phyloP scores from a whole-genome alignment of 2,888 invertebrate genomes.

The Cantharis flavilabris region DNA sequence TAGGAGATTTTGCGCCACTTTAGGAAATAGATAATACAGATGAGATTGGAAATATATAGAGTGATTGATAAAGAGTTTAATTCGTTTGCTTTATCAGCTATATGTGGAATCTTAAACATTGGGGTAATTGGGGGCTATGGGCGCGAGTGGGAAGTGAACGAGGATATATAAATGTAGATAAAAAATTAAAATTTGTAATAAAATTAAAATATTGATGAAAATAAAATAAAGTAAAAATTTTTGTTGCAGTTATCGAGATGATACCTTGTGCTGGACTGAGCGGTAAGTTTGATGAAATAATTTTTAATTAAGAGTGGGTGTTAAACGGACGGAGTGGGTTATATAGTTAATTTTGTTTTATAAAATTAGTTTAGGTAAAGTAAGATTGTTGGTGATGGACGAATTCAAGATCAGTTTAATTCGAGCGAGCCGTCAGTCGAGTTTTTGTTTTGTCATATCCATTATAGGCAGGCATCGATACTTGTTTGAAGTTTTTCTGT shows the following conservation, averaged over 20 bases:
- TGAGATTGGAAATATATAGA: no score
- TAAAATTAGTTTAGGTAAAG: constrained; percentile 14
- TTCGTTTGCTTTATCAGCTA: no score
- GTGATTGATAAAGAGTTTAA: no score
- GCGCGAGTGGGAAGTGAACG: no score
- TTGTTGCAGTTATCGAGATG: constrained; percentile 82
- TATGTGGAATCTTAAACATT: no score
- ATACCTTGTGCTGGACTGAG: constrained; percentile 87
- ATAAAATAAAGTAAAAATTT: constrained; percentile 38
- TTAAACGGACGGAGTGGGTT: constrained; percentile 29
- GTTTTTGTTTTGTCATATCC: constrained; percentile 55
- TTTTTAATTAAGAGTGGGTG: constrained; percentile 26
- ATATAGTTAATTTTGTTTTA: constrained; percentile 22
- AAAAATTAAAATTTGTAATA: not conserved
- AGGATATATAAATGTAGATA: no score
- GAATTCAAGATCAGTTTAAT: constrained; percentile 50
- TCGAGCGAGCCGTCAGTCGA: constrained; percentile 50
- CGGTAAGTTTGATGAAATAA: constrained; percentile 64
- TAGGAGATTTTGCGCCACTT: no score
- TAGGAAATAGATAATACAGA: no score
- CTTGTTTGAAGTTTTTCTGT: constrained; percentile 51
- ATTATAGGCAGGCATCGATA: constrained; percentile 53
- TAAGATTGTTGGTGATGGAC: constrained; percentile 20
- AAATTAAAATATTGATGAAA: not conserved
- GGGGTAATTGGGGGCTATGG: no score